Evolutionary conservation across 2,797 vertebrate species (phyloP), one percentile per base, ranked within the genome.

Genomic region (Betta splendens): DNA sequence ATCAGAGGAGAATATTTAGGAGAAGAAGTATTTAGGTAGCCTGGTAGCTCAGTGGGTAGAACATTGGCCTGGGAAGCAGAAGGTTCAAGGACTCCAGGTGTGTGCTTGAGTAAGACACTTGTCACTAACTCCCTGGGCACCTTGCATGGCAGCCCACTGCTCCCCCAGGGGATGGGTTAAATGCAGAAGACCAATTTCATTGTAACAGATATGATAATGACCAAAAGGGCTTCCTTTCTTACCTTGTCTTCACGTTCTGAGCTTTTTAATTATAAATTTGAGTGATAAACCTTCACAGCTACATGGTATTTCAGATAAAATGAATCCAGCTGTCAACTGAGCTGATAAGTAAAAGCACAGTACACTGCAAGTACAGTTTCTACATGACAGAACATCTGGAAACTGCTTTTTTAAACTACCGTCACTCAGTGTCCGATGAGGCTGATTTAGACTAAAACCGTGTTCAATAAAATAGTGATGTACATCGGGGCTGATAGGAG

Each of bases 331-430:
- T 63, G 53, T 68, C 60, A 47, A 42, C 18, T 60, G 50, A 69
- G 68, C 64, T 43, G 42, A 54, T 64, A 71, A 72, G 56, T 50
- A 58, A 66, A 67, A 60, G 60, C 61, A 74, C 33, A 58, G 60
- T 61, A 74, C 42, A 58, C 47, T 46, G 36, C 40, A 35, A 68
- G 25, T 26, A 53, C 65, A 44, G 55, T 56, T 45, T 32, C 12
- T 42, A 31, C 48, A 66, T 72, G 64, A 81, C 61, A 61, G 76
- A 74, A 81, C 64, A 56, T 64, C 64, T 79, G 61, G 61, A 33
- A 76, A 73, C 22, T 6, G 21, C 2, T 44, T 21, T 56, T 18
- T 25, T 23, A 17, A 42, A 21, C 9, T 38, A 5, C 28, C 46
- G 38, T 54, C 64, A 59, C 11, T 62, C 31, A 12, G 38, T 43